Conservation (phyloP, 30 jellyfish, hydroid and myxozoan species). For the Turritopsis dohrnii region DNA sequence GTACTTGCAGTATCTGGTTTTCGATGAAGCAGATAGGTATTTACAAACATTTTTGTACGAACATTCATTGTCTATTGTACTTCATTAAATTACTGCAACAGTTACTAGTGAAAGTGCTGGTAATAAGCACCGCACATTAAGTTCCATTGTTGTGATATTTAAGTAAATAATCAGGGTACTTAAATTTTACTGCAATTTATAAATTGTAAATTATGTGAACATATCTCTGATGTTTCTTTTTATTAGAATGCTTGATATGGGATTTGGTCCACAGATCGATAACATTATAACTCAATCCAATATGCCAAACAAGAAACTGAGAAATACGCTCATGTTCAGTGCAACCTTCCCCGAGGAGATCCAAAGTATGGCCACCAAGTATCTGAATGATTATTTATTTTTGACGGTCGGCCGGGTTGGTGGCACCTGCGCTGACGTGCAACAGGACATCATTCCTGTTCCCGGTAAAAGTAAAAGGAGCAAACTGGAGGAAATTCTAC, state of each 20-base stretch:
- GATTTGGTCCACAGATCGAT: conserved; percentile 76
- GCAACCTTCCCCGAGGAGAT: conserved; percentile 98
- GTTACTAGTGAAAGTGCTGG: too few species aligned
- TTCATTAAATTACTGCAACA: too few species aligned
- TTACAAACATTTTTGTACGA: too few species aligned
- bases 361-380: conserved; percentile 88
- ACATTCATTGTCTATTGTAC: too few species aligned
- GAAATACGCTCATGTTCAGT: conserved; percentile 91
- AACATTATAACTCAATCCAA: conserved; percentile 50
- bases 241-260: conserved; percentile 94
- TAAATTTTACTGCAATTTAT: too few species aligned
- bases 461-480: conserved; percentile 73
- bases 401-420: conserved; percentile 98
- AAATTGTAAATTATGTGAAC: too few species aligned
- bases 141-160: too few species aligned
- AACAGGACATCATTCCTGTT: conserved; percentile 60
- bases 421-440: conserved; percentile 87
- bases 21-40: conserved; percentile 96
- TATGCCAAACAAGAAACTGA: conserved; percentile 75
- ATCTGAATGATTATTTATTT: conserved; percentile 69
- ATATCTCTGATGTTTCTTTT: too few species aligned
- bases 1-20: conserved; percentile 49
- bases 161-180: too few species aligned
- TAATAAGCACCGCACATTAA: too few species aligned
- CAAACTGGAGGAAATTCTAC: conserved; percentile 57